Conservation (phyloP, 2,113 vertebrate species). For the Melanocharis versteri region DNA sequence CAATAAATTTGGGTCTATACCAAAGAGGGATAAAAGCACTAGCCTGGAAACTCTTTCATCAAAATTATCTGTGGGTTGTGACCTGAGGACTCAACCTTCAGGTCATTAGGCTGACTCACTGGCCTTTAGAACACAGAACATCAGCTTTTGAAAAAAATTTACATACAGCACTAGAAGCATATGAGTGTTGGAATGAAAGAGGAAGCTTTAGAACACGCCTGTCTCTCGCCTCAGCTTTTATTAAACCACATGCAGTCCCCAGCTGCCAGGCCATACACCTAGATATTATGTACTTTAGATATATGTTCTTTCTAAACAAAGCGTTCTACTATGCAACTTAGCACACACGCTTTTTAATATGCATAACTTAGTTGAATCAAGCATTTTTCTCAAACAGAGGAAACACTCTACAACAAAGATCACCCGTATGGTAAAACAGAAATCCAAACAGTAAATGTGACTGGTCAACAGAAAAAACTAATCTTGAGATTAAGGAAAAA, state of each 20-base stretch:
- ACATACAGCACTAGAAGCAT: background rate
- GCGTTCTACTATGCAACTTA: background rate
- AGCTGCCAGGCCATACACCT: background rate
- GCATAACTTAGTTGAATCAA: background rate
- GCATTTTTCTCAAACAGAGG: background rate
- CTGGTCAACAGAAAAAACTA: background rate
- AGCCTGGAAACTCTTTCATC: background rate
- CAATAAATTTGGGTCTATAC: background rate
- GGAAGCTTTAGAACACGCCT: background rate
- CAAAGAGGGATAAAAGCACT: background rate
- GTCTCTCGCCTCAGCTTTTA: background rate
- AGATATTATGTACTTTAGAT: background rate
- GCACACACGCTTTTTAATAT: background rate
- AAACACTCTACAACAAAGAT: background rate
- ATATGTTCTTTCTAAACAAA: background rate
- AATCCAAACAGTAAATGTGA: background rate
- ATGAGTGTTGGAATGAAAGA: background rate
- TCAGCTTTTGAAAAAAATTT: background rate
- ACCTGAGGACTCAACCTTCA: background rate
- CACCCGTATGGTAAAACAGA: background rate
- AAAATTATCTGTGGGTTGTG: background rate
- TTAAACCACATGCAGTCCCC: background rate
- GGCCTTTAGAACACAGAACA: background rate
- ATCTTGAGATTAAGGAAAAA: background rate
- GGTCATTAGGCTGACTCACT: background rate